Evolutionary conservation across 2,888 invertebrate species (phyloP), one percentile per base, ranked within the genome.

Genomic region (Leptopterna dolabrata): DNA sequence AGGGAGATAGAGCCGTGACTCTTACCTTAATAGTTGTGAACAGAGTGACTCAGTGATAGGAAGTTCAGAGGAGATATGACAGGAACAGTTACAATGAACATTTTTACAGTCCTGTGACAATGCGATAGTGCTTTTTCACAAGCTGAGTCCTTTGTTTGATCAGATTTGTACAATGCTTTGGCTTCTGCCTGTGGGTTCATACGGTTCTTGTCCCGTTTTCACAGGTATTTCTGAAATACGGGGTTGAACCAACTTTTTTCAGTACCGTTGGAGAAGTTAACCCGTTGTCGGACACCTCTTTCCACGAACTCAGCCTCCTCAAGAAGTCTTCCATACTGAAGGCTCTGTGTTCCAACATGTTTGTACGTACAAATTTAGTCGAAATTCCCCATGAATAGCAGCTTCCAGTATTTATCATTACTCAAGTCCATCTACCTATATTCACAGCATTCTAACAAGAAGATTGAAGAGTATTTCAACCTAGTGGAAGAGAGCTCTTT

Each of bases 211-310:
- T 63, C 4, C 0, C n/a, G 9, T 63, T 24, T 55, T 24, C 27
- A n/a, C 81, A 93, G 93, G 92, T 93, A 47, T 92, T 93, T 87
- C 92, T 92, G 80, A 91, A 92, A 30, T 91, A 93, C 27, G 94
- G 94, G 0, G 91, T 94, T n/a, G 94, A 94, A 89, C 92, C 93
- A 24, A 91, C 91, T 88, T 93, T 93, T 90, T 94, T 94, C 92
- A 91, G 91, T 55, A 91, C 93, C 63, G 91, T 94, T 88, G 93
- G 93, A 0, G 92, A 91, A 76, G 91, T 90, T 78, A 93, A 93
- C 89, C 92, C 93, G 16, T 90, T 94, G 86, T 92, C 92, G 51
- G 92, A 92, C 86, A 92, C 91, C 87, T 91, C 92, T 71, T 94
- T 93, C 90, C 93, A 93, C 90, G 92, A 93, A 73, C 91, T 94